A percentile compares a stretch with the other conserved stretches of the same genome.
Evolutionary conservation across 2,888 invertebrate species (phyloP).

Genomic region (Himalopsyche kuldschensis): DNA sequence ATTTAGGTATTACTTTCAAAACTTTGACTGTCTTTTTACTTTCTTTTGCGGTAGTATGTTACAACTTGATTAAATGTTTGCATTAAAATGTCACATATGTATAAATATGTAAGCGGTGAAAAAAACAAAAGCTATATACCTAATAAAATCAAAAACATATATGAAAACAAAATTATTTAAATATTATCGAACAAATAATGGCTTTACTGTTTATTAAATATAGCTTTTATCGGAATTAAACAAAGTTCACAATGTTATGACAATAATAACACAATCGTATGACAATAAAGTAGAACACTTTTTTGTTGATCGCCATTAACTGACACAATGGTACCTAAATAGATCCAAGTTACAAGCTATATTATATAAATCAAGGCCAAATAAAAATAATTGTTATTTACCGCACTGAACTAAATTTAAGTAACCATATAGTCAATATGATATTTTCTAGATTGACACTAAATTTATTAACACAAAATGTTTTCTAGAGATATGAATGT

Average conservation of each 20-base stretch:
- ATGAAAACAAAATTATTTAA: neutral
- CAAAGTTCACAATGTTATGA: too few relatives aligned
- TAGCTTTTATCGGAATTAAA: too few relatives aligned
- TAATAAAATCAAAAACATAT: neutral
- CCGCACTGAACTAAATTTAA: neutral
- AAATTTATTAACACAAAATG: neutral
- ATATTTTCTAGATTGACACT: neutral
- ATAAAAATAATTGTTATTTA: neutral
- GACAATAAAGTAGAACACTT: too few relatives aligned
- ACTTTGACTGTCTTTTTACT: neutral
- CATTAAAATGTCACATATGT: neutral
- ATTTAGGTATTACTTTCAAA: neutral
- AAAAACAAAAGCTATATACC: neutral
- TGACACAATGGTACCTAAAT: neutral
- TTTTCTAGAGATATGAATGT: slow-evolving; percentile 13
- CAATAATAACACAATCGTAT: too few relatives aligned
- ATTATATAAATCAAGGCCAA: neutral
- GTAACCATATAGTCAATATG: neutral
- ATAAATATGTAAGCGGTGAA: neutral
- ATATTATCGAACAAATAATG: neutral
- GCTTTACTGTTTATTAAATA: neutral
- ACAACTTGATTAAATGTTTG: neutral
- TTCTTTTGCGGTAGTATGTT: neutral
- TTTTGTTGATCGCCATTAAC: too few relatives aligned
- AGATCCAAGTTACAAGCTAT: neutral